Evolutionary conservation across 2,113 vertebrate genomes (phyloP).

Genomic region (Ctenodactylus gundi): DNA sequence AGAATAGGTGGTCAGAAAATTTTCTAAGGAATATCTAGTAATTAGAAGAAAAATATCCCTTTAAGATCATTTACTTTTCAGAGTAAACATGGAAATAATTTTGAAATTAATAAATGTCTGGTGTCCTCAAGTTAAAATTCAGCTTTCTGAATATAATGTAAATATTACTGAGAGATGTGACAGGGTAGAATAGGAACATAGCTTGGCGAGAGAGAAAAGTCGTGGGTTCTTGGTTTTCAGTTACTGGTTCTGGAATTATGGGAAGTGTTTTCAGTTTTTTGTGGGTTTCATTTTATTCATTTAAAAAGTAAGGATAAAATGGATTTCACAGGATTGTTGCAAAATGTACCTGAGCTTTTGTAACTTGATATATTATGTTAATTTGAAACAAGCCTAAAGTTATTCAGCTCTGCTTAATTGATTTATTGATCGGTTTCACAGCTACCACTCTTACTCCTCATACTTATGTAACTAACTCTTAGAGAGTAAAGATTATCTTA

Average conservation of each 20-base stretch:
- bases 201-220: not conserved
- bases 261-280: not conserved
- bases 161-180: not conserved
- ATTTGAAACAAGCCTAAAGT: constrained; percentile 16
- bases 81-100: constrained; percentile 21
- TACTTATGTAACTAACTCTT: not conserved
- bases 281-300: constrained; percentile 36
- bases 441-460: not conserved
- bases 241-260: not conserved
- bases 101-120: constrained; percentile 23
- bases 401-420: not conserved
- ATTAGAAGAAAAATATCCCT: not conserved
- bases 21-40: not conserved
- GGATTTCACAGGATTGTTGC: not conserved
- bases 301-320: constrained; percentile 9
- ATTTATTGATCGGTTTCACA: not conserved
- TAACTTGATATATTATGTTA: not conserved
- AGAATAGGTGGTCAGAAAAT: not conserved
- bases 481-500: not conserved
- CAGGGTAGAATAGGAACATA: not conserved
- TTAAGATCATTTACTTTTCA: constrained; percentile 27
- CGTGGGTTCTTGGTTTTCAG: not conserved
- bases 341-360: not conserved
- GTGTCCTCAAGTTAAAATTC: constrained; percentile 10
- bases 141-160: not conserved